These are phyloP conservation scores for Dufourea novaeangliae DNA, from an alignment of 1,140 invertebrate genomes.

Conservation along the genomic window DNA sequence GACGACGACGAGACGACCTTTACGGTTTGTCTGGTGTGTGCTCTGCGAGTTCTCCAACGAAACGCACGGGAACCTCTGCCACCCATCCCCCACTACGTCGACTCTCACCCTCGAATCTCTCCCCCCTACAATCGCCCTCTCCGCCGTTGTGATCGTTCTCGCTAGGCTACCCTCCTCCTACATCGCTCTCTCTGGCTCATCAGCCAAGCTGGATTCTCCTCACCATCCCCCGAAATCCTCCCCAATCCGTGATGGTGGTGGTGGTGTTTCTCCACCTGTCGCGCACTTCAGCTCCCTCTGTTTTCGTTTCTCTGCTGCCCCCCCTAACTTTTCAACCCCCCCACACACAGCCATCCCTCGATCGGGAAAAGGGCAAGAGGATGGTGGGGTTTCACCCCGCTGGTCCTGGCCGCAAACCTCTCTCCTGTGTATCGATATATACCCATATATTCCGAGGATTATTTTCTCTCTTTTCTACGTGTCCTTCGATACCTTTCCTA, in stretches of 20 bases:
- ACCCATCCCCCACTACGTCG: slow-evolving; percentile 30
- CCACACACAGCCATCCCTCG: too few species aligned
- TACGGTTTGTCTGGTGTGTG: slow-evolving; percentile 60
- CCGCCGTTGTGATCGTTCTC: too few species aligned
- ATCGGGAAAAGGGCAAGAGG: slow-evolving; percentile 31
- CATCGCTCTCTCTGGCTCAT: slow-evolving; percentile 19
- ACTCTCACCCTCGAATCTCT: slow-evolving; percentile 14
- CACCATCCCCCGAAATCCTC: slow-evolving; percentile 34
- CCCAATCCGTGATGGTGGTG: background rate
- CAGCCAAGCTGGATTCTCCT: slow-evolving; percentile 5
- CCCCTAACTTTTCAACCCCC: too few species aligned
- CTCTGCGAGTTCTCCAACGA: slow-evolving; percentile 65
- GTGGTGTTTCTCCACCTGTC: slow-evolving; percentile 41
- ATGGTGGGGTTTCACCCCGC: slow-evolving; percentile 25
- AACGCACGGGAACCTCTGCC: slow-evolving; percentile 53
- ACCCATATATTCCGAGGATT: background rate
- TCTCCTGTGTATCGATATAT: too few species aligned
- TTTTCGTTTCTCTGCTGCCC: slow-evolving; percentile 35
- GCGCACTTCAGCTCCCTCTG: slow-evolving; percentile 31
- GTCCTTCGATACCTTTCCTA: background rate
- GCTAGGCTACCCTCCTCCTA: slow-evolving; percentile 16
- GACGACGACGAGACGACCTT: too few species aligned
- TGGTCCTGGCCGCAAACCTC: slow-evolving; percentile 27
- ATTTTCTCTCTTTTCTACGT: background rate
- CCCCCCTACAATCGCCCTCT: slow-evolving; percentile 8